phyloP scores from a whole-genome alignment of 2,797 vertebrate species.

The Ataeniobius toweri region DNA sequence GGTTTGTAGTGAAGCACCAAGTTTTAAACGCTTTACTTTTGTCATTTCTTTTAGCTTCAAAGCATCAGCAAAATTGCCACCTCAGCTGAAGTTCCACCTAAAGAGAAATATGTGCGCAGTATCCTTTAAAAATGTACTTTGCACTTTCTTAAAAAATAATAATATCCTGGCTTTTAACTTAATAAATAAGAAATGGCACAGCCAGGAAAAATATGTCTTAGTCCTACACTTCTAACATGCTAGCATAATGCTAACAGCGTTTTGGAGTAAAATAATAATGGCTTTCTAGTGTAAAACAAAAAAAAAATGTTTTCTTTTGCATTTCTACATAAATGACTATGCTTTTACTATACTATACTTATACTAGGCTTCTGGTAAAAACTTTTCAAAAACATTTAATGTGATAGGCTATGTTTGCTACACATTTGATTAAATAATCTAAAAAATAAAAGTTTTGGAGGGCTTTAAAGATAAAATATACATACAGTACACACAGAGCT shows the following conservation, averaged over 20 bases:
- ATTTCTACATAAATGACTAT: neutral
- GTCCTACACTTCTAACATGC: neutral
- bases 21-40: neutral
- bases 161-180: neutral
- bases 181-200: neutral
- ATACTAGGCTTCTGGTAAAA: neutral
- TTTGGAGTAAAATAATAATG: neutral
- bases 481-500: neutral
- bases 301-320: neutral
- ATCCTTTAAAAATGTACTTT: conserved; percentile 81
- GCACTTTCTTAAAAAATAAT: neutral
- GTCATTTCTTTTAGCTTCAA: conserved; percentile 80
- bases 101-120: conserved; percentile 95
- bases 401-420: neutral
- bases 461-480: neutral
- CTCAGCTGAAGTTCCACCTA: conserved; percentile 85
- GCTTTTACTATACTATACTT: neutral
- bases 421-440: neutral
- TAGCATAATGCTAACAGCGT: neutral
- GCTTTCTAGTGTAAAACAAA: neutral
- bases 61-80: conserved; percentile 94
- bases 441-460: neutral
- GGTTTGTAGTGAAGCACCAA: neutral
- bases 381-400: neutral
- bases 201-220: neutral